Evolutionary conservation across 2,888 invertebrate species (phyloP).

Genomic region (Rotaria socialis): DNA sequence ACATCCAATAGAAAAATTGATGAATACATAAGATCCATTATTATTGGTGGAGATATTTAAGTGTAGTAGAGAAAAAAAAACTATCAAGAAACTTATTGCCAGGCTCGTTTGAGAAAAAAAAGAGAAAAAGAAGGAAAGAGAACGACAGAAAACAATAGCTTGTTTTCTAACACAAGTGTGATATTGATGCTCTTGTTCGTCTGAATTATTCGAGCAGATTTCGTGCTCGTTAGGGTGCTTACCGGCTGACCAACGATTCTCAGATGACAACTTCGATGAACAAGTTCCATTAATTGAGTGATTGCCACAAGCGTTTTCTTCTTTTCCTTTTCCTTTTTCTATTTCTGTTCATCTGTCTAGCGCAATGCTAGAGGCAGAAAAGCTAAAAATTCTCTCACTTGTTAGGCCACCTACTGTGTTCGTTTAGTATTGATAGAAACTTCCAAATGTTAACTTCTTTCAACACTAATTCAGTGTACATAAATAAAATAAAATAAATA

Average conservation of each 20-base stretch:
- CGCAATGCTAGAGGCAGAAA: neutral
- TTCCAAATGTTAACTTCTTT: neutral
- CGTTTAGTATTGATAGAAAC: neutral
- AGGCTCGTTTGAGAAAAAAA: no score
- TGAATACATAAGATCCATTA: neutral
- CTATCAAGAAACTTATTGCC: no score
- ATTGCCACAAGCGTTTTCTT: constrained; percentile 35
- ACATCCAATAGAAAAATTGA: neutral
- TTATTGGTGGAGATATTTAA: neutral
- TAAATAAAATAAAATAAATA: neutral
- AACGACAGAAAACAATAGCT: neutral
- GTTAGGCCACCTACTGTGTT: neutral
- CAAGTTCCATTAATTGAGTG: constrained; percentile 22
- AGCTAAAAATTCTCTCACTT: neutral
- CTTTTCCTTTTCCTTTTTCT: neutral
- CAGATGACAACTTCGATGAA: constrained; percentile 11
- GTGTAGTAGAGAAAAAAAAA: neutral
- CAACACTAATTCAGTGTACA: neutral
- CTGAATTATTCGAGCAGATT: constrained; percentile 18
- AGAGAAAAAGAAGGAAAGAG: neutral
- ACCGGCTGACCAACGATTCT: constrained; percentile 8
- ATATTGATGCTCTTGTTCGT: constrained; percentile 22
- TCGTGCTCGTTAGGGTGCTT: constrained; percentile 12
- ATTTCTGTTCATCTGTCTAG: constrained; percentile 9
- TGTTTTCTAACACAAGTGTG: neutral